A percentile compares a stretch with the other conserved stretches of the same genome.
phyloP scores from a whole-genome alignment of 2,113 vertebrate genomes.

The Oncorhynchus mykiss region DNA sequence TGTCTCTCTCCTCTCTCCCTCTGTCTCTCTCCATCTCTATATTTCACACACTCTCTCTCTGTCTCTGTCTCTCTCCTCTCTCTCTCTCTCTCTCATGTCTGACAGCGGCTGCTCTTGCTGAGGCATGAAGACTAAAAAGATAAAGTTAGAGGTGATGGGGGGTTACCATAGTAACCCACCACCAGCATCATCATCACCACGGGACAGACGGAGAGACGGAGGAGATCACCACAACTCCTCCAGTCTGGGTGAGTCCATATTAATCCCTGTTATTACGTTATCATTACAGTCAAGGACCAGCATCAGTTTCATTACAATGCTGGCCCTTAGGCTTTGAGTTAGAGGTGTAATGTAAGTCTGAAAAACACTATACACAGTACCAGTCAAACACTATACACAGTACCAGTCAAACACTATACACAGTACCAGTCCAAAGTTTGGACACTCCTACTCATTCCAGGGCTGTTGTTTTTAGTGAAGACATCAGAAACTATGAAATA shows the following conservation, averaged over 20 bases:
- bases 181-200: conserved; percentile 75
- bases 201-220: conserved; percentile 88
- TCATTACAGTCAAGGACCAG: not conserved
- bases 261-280: not conserved
- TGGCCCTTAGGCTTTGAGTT: conserved; percentile 12
- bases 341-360: no score
- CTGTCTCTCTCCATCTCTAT: no score
- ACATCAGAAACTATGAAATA: no score
- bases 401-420: no score
- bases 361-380: no score
- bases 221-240: conserved; percentile 80
- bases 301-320: not conserved
- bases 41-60: no score
- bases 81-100: conserved; percentile 75
- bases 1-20: no score
- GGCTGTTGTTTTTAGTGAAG: no score
- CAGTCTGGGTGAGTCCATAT: conserved; percentile 80
- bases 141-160: conserved; percentile 96
- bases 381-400: no score
- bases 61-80: no score
- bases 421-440: no score
- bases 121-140: conserved; percentile 98
- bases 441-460: no score
- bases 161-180: conserved; percentile 84
- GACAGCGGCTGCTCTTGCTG: conserved; percentile 87